Conservation (phyloP, 2,797 vertebrate species). For the Danionella dracula region DNA sequence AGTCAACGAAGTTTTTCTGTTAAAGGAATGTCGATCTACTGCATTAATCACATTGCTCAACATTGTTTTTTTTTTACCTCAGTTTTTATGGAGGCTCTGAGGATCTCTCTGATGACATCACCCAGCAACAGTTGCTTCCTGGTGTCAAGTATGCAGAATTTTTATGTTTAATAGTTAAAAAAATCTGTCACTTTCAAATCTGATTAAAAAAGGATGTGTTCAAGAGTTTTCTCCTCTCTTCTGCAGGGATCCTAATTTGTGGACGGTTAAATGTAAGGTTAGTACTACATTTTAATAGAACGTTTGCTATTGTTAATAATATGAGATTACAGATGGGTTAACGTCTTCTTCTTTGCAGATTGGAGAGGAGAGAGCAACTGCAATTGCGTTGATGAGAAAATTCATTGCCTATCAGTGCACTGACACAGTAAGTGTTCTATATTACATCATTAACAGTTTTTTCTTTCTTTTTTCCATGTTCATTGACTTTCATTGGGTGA, state of each 20-base stretch:
- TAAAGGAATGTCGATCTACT: not conserved
- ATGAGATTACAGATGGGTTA: not conserved
- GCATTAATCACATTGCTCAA: not conserved
- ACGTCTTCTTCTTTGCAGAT: constrained; percentile 76
- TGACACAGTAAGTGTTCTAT: constrained; percentile 74
- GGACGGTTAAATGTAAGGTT: constrained; percentile 96
- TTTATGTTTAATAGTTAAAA: not conserved
- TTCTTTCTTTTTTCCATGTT: too few relatives aligned
- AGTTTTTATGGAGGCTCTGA: constrained; percentile 85
- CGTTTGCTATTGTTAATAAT: not conserved
- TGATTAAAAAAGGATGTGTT: not conserved
- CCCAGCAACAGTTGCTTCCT: constrained; percentile 90
- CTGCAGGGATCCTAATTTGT: constrained; percentile 87
- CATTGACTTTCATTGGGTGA: too few relatives aligned
- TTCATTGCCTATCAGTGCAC: constrained; percentile 98
- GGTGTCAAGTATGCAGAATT: constrained; percentile 87
- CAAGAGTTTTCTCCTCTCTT: not conserved
- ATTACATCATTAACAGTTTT: too few relatives aligned
- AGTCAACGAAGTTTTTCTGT: not conserved
- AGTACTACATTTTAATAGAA: constrained; percentile 16
- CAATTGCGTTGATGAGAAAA: constrained; percentile 90
- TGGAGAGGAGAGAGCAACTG: constrained; percentile 87
- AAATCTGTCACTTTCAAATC: too few relatives aligned
- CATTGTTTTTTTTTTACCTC: not conserved
- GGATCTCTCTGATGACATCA: constrained; percentile 95